Evolutionary conservation across 1,140 invertebrate species (phyloP).

Genomic region (Drosophila virilis): DNA sequence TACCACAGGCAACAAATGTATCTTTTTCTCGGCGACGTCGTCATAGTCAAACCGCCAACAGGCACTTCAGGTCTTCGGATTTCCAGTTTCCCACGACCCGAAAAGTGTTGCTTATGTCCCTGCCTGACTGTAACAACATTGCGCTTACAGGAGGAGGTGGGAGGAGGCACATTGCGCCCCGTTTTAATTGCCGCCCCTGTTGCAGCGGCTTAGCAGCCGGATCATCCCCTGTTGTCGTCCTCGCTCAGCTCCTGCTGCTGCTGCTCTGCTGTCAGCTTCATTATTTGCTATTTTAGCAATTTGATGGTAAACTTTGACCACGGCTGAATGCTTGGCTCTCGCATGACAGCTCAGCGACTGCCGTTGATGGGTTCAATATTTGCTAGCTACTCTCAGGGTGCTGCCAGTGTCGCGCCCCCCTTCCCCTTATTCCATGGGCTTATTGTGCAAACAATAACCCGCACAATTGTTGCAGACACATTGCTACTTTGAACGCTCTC

Average conservation of each 20-base stretch:
- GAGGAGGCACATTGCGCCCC: conserved; percentile 39
- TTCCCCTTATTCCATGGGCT: background rate
- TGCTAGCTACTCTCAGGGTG: conserved; percentile 18
- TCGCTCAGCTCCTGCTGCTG: background rate
- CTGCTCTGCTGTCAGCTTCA: conserved; percentile 69
- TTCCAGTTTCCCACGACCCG: conserved; percentile 67
- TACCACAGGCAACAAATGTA: conserved; percentile 75
- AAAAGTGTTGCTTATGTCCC: conserved; percentile 71
- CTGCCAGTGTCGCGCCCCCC: conserved; percentile 30
- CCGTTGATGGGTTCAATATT: conserved; percentile 56
- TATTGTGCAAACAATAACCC: conserved; percentile 32
- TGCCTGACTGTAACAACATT: conserved; percentile 58
- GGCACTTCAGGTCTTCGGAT: conserved; percentile 50
- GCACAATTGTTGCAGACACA: conserved; percentile 43
- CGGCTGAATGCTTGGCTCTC: conserved; percentile 46
- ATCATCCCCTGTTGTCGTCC: conserved; percentile 61
- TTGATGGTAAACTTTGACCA: conserved; percentile 78
- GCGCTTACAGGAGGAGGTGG: conserved; percentile 9
- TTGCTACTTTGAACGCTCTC: conserved; percentile 30
- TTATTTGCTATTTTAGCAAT: conserved; percentile 83
- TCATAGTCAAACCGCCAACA: conserved; percentile 66
- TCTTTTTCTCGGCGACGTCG: conserved; percentile 50
- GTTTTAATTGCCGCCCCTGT: conserved; percentile 77
- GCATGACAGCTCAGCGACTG: conserved; percentile 36
- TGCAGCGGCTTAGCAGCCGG: conserved; percentile 64